phyloP scores from a whole-genome alignment of 2,888 invertebrate genomes.

The Tetragnatha montana region DNA sequence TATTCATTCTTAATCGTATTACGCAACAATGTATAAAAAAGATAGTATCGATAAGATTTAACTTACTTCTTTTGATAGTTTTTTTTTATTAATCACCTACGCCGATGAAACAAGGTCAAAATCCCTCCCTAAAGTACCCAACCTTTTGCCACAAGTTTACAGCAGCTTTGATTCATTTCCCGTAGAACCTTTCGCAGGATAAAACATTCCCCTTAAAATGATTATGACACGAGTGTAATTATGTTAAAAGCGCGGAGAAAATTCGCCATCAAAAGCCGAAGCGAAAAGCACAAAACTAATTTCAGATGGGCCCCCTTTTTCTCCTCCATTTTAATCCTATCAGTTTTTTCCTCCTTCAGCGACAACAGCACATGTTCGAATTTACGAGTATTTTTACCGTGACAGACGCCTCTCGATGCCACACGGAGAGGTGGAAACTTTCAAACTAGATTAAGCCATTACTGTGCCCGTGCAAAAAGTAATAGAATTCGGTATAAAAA shows the following conservation, averaged over 20 bases:
- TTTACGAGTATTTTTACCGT: slow-evolving; percentile 41
- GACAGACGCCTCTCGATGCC: slow-evolving; percentile 32
- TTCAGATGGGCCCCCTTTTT: slow-evolving; percentile 11
- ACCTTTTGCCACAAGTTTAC: neutral
- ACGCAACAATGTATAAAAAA: no score
- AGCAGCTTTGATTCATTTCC: slow-evolving; percentile 24
- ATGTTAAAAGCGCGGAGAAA: slow-evolving; percentile 47
- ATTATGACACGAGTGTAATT: slow-evolving; percentile 36
- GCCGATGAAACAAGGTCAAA: no score
- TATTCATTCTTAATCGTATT: no score
- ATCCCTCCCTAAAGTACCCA: no score
- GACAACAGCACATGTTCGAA: slow-evolving; percentile 23
- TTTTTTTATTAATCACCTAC: no score
- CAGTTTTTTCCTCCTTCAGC: slow-evolving; percentile 25
- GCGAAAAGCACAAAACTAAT: slow-evolving; percentile 15
- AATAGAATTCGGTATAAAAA: slow-evolving; percentile 39
- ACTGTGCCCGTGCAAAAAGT: slow-evolving; percentile 26
- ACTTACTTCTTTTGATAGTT: no score
- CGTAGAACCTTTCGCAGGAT: neutral
- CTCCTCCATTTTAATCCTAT: slow-evolving; percentile 27
- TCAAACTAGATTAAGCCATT: slow-evolving; percentile 53
- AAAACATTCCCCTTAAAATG: slow-evolving; percentile 33
- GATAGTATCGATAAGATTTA: no score
- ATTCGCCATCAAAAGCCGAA: slow-evolving; percentile 27
- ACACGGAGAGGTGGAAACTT: slow-evolving; percentile 1